Conservation (phyloP, 2,113 vertebrate genomes). For the Lanius collurio region DNA sequence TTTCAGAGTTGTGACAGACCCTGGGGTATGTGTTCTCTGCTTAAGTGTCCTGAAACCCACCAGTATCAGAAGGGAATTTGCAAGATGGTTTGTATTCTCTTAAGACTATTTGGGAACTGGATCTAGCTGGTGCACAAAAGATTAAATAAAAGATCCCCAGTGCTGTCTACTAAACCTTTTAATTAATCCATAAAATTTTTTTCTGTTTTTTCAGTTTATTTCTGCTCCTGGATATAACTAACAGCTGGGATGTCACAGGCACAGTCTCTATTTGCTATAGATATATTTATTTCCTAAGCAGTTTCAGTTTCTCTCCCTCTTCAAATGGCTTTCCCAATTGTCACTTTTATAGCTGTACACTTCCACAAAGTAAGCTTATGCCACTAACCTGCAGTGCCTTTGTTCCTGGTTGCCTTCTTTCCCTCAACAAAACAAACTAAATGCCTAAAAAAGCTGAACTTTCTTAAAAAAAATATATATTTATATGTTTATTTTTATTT, state of each 20-base stretch:
- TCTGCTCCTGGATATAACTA: background rate
- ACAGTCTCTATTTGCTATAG: background rate
- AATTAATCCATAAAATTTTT: background rate
- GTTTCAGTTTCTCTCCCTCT: background rate
- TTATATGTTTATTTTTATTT: background rate
- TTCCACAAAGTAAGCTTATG: constrained; percentile 1
- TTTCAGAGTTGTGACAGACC: background rate
- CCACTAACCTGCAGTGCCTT: background rate
- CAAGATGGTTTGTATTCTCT: background rate
- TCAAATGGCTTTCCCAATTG: background rate
- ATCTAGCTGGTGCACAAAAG: background rate
- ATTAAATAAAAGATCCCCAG: background rate
- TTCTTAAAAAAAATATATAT: background rate
- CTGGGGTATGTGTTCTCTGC: background rate
- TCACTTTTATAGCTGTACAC: background rate
- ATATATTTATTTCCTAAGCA: background rate
- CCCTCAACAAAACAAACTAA: constrained; percentile 5
- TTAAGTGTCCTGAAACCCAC: background rate
- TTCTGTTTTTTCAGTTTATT: background rate
- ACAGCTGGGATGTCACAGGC: background rate
- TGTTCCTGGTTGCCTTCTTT: constrained; percentile 12
- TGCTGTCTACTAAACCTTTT: background rate
- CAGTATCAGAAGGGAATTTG: background rate
- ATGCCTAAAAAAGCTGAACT: background rate
- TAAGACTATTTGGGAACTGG: background rate